Evolutionary conservation across 2,888 invertebrate species (phyloP).

Genomic region (Melipona bicolor): DNA sequence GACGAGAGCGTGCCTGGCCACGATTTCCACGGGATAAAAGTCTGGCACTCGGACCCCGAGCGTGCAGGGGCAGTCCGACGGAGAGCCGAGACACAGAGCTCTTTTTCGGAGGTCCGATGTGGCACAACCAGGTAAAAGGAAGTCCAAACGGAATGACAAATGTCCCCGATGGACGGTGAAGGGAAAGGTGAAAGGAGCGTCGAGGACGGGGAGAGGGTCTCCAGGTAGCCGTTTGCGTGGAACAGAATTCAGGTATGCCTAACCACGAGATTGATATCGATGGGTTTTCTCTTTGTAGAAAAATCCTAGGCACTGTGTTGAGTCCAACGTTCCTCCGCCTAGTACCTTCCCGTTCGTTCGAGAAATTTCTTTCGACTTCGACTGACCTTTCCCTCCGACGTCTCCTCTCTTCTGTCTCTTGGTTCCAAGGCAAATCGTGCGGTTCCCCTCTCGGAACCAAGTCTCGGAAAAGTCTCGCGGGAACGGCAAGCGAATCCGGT

Average conservation of each 20-base stretch:
- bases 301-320: slow-evolving; percentile 44
- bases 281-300: slow-evolving; percentile 49
- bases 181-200: slow-evolving; percentile 80
- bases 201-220: slow-evolving; percentile 55
- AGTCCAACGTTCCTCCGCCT: slow-evolving; percentile 19
- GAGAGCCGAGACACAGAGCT: slow-evolving; percentile 61
- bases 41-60: slow-evolving; percentile 13
- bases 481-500: not conserved
- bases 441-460: not conserved
- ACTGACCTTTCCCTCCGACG: not conserved
- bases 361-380: slow-evolving; percentile 16
- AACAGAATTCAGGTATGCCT: slow-evolving; percentile 66
- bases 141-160: slow-evolving; percentile 83
- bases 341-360: not conserved
- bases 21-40: slow-evolving; percentile 39
- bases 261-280: slow-evolving; percentile 67
- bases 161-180: slow-evolving; percentile 73
- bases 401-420: not conserved
- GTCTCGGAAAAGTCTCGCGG: slow-evolving; percentile 12
- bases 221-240: slow-evolving; percentile 4
- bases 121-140: slow-evolving; percentile 78
- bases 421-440: not conserved
- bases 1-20: not conserved
- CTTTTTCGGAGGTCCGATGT: slow-evolving; percentile 64
- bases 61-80: not conserved